phyloP scores from a whole-genome alignment of 2,113 vertebrate genomes.

The Thryonomys swinderianus region DNA sequence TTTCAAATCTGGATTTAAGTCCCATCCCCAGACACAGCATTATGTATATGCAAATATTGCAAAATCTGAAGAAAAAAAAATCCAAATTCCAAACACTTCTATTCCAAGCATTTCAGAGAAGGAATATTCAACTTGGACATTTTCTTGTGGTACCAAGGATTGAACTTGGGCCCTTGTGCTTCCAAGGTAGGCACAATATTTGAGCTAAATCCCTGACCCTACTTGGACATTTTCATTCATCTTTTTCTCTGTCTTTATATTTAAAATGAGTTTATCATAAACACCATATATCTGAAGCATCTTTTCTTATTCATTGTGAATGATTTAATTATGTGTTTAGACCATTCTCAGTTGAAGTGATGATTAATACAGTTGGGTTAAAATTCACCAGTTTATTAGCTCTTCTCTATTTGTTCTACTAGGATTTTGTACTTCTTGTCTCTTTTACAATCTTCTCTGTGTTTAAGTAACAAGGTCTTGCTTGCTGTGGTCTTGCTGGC shows the following conservation, averaged over 20 bases:
- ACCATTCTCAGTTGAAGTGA: neutral
- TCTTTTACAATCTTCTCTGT: neutral
- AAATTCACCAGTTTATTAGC: neutral
- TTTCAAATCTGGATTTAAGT: neutral
- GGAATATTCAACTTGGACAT: neutral
- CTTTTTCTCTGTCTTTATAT: neutral
- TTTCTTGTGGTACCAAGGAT: neutral
- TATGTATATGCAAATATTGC: neutral
- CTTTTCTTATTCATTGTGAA: neutral
- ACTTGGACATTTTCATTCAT: neutral
- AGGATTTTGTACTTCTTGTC: neutral
- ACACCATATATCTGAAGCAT: neutral
- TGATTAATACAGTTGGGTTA: neutral
- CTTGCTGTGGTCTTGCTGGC: neutral
- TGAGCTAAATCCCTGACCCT: no score
- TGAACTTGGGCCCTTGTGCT: no score
- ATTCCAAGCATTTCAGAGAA: neutral
- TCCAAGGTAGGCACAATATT: no score
- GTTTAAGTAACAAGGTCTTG: neutral
- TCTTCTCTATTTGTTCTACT: neutral
- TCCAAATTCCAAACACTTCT: neutral
- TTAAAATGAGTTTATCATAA: neutral
- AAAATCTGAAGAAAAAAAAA: neutral
- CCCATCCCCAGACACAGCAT: neutral
- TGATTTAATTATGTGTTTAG: neutral